phyloP scores from a whole-genome alignment of 2,113 vertebrate genomes.

The Brachypodius melanocephalos region DNA sequence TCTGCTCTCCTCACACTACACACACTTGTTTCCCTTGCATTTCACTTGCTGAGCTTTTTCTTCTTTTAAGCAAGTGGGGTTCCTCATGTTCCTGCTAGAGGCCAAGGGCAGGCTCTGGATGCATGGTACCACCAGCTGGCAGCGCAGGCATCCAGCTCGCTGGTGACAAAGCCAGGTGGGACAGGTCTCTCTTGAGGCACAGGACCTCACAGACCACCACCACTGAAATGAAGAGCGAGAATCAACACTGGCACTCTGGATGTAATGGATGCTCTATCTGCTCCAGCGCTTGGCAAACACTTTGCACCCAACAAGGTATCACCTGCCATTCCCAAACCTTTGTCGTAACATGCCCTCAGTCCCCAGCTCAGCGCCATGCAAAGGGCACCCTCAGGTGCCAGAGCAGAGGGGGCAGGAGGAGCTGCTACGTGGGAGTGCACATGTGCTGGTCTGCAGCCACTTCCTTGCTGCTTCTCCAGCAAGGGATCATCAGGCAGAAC shows the following conservation, averaged over 20 bases:
- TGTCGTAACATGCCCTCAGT: accelerated
- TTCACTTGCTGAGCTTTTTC: no score
- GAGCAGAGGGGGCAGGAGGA: accelerated
- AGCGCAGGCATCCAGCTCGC: accelerated
- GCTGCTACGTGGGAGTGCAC: accelerated
- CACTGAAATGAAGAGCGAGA: neutral
- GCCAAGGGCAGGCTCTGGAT: neutral
- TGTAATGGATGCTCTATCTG: neutral
- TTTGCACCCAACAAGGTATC: neutral
- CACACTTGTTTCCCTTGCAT: accelerated
- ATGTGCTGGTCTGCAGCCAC: accelerated
- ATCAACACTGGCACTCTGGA: accelerated
- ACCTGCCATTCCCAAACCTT: neutral
- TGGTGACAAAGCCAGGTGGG: neutral
- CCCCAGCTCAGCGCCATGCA: neutral
- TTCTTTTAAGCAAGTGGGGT: neutral
- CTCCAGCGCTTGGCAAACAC: neutral
- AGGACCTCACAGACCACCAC: accelerated
- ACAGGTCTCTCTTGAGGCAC: neutral
- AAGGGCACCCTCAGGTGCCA: neutral
- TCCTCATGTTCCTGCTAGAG: neutral
- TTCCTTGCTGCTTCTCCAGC: neutral
- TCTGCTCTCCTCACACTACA: neutral
- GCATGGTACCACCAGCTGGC: accelerated
- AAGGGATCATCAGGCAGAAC: accelerated